A percentile compares a stretch with the other conserved stretches of the same genome.
These are phyloP conservation scores for Embiotoca jacksoni DNA, from an alignment of 2,113 vertebrate species.

Conservation along the genomic window DNA sequence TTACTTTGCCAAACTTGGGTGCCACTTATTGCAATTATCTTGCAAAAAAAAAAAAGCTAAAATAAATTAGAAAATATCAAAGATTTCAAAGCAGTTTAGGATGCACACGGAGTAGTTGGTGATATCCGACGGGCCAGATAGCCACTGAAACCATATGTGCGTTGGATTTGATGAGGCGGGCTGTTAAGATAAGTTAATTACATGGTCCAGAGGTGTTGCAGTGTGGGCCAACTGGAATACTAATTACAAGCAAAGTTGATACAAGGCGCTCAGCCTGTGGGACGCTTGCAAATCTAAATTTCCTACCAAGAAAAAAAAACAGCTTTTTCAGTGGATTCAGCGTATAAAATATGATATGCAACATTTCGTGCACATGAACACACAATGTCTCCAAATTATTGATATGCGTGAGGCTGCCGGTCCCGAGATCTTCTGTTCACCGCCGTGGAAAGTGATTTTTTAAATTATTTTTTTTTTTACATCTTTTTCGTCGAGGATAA, in stretches of 20 bases:
- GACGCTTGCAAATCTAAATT: conserved; percentile 18
- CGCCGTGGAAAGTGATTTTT: conserved; percentile 28
- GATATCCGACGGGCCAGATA: neutral
- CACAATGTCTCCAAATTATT: neutral
- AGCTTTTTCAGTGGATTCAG: neutral
- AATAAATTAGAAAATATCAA: neutral
- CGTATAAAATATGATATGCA: conserved; percentile 44
- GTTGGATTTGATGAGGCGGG: conserved; percentile 34
- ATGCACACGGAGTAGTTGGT: neutral
- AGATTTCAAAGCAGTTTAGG: neutral
- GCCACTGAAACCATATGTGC: conserved; percentile 38
- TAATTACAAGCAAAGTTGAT: conserved; percentile 6
- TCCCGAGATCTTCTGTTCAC: conserved; percentile 13
- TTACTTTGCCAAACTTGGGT: neutral
- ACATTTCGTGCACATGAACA: conserved; percentile 32
- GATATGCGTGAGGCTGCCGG: conserved; percentile 20
- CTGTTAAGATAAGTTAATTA: conserved; percentile 25
- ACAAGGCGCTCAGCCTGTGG: neutral
- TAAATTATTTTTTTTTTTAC: neutral
- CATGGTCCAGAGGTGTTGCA: conserved; percentile 3
- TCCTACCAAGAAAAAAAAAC: conserved; percentile 7
- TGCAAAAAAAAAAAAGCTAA: neutral
- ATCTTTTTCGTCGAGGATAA: neutral
- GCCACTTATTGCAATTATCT: neutral
- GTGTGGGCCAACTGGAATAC: conserved; percentile 43